Conservation (phyloP, 2,113 vertebrate genomes). For the Triplophysa siluroides region DNA sequence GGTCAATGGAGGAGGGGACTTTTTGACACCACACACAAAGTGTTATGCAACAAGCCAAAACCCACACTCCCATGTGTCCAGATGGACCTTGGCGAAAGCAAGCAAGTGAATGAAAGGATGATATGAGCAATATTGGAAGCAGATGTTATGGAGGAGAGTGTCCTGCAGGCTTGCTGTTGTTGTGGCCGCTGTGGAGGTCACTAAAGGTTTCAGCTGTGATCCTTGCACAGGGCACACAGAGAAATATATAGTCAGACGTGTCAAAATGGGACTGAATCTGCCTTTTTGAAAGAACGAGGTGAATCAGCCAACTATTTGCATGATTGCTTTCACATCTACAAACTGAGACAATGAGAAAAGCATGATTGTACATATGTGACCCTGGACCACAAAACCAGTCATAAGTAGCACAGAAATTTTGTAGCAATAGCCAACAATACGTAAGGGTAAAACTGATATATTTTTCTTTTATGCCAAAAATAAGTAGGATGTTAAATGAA, state of each 20-base stretch:
- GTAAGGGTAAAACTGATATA: too few relatives aligned
- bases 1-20: background rate
- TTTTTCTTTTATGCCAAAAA: too few relatives aligned
- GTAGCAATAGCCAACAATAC: too few relatives aligned
- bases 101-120: constrained; percentile 28
- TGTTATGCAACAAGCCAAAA: constrained; percentile 38
- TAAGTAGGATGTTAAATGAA: too few relatives aligned
- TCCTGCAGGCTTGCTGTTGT: background rate
- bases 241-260: constrained; percentile 21
- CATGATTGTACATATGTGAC: too few relatives aligned
- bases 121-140: constrained; percentile 38
- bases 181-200: constrained; percentile 15
- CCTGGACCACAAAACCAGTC: too few relatives aligned
- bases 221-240: constrained; percentile 9
- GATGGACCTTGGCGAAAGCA: constrained; percentile 1
- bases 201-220: constrained; percentile 18
- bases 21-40: constrained; percentile 25
- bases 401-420: too few relatives aligned
- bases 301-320: background rate
- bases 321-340: too few relatives aligned
- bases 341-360: too few relatives aligned
- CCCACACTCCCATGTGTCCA: constrained; percentile 18
- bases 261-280: background rate
- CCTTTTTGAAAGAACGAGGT: background rate
- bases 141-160: constrained; percentile 33